Evolutionary conservation across 2,888 invertebrate genomes (phyloP), one percentile per base, ranked within the genome.

Genomic region (Diarsia rubi): DNA sequence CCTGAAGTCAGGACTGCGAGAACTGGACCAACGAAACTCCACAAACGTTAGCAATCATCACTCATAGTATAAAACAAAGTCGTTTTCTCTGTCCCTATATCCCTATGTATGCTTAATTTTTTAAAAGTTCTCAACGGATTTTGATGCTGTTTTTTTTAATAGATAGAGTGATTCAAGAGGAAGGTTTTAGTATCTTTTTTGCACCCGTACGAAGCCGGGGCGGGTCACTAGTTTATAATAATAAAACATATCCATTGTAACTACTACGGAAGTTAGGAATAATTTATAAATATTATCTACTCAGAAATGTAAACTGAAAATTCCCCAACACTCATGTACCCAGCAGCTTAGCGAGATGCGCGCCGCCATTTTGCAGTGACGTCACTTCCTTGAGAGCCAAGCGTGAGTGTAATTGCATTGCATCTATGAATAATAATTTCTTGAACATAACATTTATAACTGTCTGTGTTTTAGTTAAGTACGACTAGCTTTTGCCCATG

Each of bases 401-500:
- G 47, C 47, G 47, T 70, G 79, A 79, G 54, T 70, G 49, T 69
- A 82, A 70, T 81, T 81, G 69, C 68, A 79, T 79, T 70, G 83
- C 80, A 64, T 81, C 27, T 57, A 83, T 79, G 80, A 83, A 81
- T 79, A 79, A 68, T 81, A 83, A 81, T 68, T 31, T 68, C 62
- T 45, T 24, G 68, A 69, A 60, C 27, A 47, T 74, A 68, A 68
- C 49, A 68, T 73, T 52, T 54, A 37, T 21, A 68, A 64, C 42
- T 66, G 64, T 57, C n/a, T 44, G 31, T 45, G 42, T 62, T 69
- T 67, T 54, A 66, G 16, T 73, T 63, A 11, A 27, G 4, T 24
- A 16, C 11, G 8, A 59, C 54, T 47, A 27, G 27, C 9, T 31
- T 78, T 45, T 62, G 37, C 27, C 8, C 14, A 31, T 6, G 60